phyloP scores from a whole-genome alignment of 1,140 invertebrate genomes.

The Dryas iulia region DNA sequence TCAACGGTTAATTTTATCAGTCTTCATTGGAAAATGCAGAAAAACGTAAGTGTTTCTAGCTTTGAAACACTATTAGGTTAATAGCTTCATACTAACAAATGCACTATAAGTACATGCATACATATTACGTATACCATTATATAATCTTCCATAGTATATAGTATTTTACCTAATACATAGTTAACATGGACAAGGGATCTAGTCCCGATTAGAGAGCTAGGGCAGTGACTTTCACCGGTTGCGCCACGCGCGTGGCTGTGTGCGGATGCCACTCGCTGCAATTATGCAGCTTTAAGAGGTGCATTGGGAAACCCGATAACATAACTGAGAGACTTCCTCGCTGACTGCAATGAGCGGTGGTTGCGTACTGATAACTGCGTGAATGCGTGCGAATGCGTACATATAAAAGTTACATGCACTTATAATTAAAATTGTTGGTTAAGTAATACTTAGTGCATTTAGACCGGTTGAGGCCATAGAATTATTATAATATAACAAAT shows the following conservation, averaged over 20 bases:
- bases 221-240: constrained; percentile 24
- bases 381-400: too few relatives aligned
- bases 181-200: not conserved
- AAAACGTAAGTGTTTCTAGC: too few relatives aligned
- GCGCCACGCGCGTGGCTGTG: constrained; percentile 25
- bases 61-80: too few relatives aligned
- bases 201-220: not conserved
- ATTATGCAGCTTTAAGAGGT: not conserved
- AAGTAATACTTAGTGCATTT: too few relatives aligned
- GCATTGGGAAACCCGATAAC: constrained; percentile 10
- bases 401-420: too few relatives aligned
- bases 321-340: not conserved
- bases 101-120: too few relatives aligned
- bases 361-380: not conserved
- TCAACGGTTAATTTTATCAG: too few relatives aligned
- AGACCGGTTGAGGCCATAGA: too few relatives aligned
- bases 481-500: too few relatives aligned
- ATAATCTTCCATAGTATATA: not conserved
- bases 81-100: too few relatives aligned
- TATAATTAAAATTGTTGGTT: too few relatives aligned
- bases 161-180: not conserved
- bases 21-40: too few relatives aligned
- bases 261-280: constrained; percentile 7
- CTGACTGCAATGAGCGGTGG: not conserved
- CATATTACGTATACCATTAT: not conserved